A percentile compares a stretch with the other conserved stretches of the same genome.
Conservation (phyloP, 2,888 invertebrate genomes). For the Gisinianus flammeolus region DNA sequence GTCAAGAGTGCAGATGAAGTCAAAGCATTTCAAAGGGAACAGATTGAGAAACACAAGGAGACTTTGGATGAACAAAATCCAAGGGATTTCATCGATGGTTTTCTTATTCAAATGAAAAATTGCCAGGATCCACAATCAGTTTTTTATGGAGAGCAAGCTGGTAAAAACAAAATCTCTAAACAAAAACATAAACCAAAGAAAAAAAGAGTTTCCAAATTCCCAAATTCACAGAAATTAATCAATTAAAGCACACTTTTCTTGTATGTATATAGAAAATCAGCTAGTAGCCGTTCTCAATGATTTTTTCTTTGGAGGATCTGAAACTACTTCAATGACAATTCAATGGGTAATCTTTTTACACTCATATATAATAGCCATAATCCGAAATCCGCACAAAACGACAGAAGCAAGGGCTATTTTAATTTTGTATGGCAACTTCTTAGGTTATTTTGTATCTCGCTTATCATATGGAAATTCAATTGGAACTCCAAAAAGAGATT, state of each 20-base stretch:
- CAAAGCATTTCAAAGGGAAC: conserved; percentile 11
- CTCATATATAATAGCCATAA: too few relatives aligned
- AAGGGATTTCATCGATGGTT: conserved; percentile 32
- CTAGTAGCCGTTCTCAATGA: conserved; percentile 32
- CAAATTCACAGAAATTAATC: too few relatives aligned
- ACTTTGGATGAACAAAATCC: not conserved
- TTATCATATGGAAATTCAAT: not conserved
- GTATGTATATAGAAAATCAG: conserved; percentile 14
- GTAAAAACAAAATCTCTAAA: not conserved
- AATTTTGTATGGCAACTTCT: not conserved
- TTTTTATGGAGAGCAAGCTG: conserved; percentile 20
- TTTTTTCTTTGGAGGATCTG: conserved; percentile 22
- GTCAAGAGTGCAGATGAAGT: not conserved
- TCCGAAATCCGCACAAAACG: too few relatives aligned
- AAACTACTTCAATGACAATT: conserved; percentile 14
- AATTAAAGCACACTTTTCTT: too few relatives aligned
- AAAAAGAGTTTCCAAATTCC: too few relatives aligned
- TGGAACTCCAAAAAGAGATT: conserved; percentile 11
- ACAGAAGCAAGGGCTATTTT: too few relatives aligned
- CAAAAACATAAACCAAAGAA: too few relatives aligned
- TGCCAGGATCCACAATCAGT: conserved; percentile 12
- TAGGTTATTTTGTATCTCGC: conserved; percentile 27
- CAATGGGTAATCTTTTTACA: too few relatives aligned
- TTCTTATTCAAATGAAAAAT: not conserved
- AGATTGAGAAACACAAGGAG: conserved; percentile 5